phyloP scores from a whole-genome alignment of 2,888 invertebrate species.

The Apocheima hispidaria region DNA sequence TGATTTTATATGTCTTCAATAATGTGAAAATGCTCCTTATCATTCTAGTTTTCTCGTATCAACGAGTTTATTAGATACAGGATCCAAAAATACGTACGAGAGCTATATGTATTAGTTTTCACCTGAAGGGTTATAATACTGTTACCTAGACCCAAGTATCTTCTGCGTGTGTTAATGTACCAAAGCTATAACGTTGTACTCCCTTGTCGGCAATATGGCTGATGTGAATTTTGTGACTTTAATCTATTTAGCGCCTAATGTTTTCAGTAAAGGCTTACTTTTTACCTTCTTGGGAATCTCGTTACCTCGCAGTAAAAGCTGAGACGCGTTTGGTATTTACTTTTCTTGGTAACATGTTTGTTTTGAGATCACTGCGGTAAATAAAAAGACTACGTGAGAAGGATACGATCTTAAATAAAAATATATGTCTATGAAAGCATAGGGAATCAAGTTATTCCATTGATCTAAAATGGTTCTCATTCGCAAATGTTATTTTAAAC shows the following conservation, averaged over 20 bases:
- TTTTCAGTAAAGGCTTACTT: slow-evolving; percentile 24
- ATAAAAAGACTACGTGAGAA: slow-evolving; percentile 20
- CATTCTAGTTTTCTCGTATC: too few relatives aligned
- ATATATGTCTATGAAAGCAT: not conserved
- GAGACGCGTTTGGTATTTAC: slow-evolving; percentile 20
- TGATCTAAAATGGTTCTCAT: not conserved
- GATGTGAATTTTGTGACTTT: slow-evolving; percentile 13
- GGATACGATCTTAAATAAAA: slow-evolving; percentile 11
- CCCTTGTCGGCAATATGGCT: not conserved
- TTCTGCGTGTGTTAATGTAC: not conserved
- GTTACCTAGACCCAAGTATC: not conserved
- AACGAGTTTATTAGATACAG: too few relatives aligned
- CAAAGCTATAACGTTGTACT: not conserved
- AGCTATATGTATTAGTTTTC: not conserved
- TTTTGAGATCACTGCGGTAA: slow-evolving; percentile 21
- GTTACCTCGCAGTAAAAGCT: slow-evolving; percentile 28
- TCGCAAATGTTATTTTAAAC: not conserved
- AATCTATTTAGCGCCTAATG: slow-evolving; percentile 23
- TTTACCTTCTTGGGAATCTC: slow-evolving; percentile 21
- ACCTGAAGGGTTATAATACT: not conserved
- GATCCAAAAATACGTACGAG: too few relatives aligned
- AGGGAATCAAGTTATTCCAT: not conserved
- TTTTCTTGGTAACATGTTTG: slow-evolving; percentile 25
- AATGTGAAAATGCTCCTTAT: too few relatives aligned
- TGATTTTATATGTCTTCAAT: too few relatives aligned